These are phyloP conservation scores for Brachystomella parvula DNA, from an alignment of 1,140 invertebrate genomes.

Conservation along the genomic window DNA sequence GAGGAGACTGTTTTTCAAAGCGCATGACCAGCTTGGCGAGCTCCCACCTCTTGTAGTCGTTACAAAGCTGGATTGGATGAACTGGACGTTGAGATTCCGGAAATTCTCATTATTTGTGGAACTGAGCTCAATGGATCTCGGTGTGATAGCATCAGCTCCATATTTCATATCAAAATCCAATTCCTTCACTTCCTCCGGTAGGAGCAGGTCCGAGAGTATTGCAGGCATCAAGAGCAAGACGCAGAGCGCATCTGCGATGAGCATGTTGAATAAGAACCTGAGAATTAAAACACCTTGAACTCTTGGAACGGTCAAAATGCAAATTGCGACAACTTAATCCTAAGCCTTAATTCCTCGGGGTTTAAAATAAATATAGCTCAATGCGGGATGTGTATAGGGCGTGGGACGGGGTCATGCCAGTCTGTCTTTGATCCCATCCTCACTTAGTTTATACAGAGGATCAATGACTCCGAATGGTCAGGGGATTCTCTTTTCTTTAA, in stretches of 20 bases:
- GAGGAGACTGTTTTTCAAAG: conserved; percentile 17
- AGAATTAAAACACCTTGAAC: background rate
- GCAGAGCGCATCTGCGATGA: conserved; percentile 15
- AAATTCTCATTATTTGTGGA: background rate
- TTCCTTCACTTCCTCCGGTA: background rate
- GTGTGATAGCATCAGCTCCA: background rate
- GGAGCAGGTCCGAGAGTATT: conserved; percentile 8
- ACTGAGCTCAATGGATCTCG: background rate
- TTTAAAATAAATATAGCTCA: background rate
- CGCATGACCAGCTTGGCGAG: conserved; percentile 16
- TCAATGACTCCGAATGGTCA: background rate
- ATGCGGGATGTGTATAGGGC: background rate
- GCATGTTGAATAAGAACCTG: conserved; percentile 20
- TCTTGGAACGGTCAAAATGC: background rate
- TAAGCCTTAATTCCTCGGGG: background rate
- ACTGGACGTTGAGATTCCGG: background rate
- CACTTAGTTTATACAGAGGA: background rate
- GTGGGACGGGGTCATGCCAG: background rate
- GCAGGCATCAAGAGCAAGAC: conserved; percentile 14
- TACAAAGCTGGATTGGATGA: background rate
- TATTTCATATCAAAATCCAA: background rate
- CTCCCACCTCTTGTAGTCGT: background rate
- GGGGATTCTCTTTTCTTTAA: too few relatives aligned
- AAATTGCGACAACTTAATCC: background rate
- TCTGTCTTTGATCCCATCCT: background rate